These are phyloP conservation scores for Rugalucina vietnamica DNA, from an alignment of 2,888 invertebrate species.

Conservation along the genomic window DNA sequence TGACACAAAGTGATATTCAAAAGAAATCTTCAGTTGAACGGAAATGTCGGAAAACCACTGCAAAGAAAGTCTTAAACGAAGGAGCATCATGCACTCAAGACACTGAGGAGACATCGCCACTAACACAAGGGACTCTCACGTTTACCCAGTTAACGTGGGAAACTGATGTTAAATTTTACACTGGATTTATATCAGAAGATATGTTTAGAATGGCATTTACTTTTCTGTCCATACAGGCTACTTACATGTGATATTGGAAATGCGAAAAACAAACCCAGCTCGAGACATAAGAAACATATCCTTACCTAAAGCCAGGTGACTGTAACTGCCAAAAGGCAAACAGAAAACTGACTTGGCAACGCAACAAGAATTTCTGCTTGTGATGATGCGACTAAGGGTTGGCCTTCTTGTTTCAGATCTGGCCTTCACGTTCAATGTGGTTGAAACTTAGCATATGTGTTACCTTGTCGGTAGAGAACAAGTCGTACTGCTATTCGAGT, in stretches of 20 bases:
- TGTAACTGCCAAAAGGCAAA: slow-evolving; percentile 14
- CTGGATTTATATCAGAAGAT: slow-evolving; percentile 19
- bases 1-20: too few species aligned
- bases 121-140: too few species aligned
- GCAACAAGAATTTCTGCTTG: slow-evolving; percentile 27
- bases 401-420: slow-evolving; percentile 24
- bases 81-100: too few species aligned
- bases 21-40: too few species aligned
- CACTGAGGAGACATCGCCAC: too few species aligned
- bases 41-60: too few species aligned
- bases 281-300: too few species aligned
- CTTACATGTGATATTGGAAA: slow-evolving; percentile 31
- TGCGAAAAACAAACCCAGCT: slow-evolving; percentile 18
- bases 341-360: slow-evolving; percentile 27
- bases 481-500: too few species aligned
- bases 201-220: slow-evolving; percentile 29
- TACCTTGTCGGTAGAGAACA: too few species aligned
- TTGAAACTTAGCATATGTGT: too few species aligned
- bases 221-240: neutral
- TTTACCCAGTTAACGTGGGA: slow-evolving; percentile 1
- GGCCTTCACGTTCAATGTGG: slow-evolving; percentile 22
- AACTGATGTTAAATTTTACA: slow-evolving; percentile 27
- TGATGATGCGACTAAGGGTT: slow-evolving; percentile 36
- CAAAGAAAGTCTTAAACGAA: too few species aligned
- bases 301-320: too few species aligned